A percentile compares a stretch with the other conserved stretches of the same genome.
phyloP scores from a whole-genome alignment of 2,113 vertebrate species.

The Vidua macroura region DNA sequence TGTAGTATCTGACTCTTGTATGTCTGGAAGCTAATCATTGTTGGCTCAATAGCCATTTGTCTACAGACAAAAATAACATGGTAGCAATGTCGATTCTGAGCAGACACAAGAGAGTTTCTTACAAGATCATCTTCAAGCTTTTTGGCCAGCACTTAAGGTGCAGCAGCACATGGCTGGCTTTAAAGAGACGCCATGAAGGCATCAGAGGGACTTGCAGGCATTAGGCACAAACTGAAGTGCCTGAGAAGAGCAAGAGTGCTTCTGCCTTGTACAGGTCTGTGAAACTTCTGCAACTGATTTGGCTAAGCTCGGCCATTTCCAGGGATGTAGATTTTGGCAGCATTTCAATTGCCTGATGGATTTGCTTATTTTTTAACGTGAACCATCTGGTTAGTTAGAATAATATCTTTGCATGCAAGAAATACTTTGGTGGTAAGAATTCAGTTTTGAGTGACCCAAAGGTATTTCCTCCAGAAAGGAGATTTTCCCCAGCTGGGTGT shows the following conservation, averaged over 20 bases:
- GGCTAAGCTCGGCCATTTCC: neutral
- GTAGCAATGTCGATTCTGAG: neutral
- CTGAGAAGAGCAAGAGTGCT: neutral
- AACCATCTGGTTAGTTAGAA: conserved; percentile 24
- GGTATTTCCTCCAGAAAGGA: conserved; percentile 16
- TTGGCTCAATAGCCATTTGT: neutral
- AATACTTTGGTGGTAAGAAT: conserved; percentile 16
- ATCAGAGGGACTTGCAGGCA: neutral
- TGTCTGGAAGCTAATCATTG: neutral
- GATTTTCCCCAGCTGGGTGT: neutral
- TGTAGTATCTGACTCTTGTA: neutral
- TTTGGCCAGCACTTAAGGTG: neutral
- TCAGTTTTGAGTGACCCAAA: conserved; percentile 2
- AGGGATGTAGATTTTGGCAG: neutral
- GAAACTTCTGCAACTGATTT: neutral
- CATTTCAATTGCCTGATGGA: neutral
- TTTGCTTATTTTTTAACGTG: conserved; percentile 3
- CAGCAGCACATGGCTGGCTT: neutral
- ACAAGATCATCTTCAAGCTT: neutral
- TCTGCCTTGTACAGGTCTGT: neutral
- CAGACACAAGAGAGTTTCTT: neutral
- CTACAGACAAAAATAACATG: neutral
- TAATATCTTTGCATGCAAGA: conserved; percentile 1
- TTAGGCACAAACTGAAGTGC: neutral
- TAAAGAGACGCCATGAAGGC: neutral